These are phyloP conservation scores for Dryocosmus kuriphilus DNA, from an alignment of 2,888 invertebrate genomes.

Conservation along the genomic window DNA sequence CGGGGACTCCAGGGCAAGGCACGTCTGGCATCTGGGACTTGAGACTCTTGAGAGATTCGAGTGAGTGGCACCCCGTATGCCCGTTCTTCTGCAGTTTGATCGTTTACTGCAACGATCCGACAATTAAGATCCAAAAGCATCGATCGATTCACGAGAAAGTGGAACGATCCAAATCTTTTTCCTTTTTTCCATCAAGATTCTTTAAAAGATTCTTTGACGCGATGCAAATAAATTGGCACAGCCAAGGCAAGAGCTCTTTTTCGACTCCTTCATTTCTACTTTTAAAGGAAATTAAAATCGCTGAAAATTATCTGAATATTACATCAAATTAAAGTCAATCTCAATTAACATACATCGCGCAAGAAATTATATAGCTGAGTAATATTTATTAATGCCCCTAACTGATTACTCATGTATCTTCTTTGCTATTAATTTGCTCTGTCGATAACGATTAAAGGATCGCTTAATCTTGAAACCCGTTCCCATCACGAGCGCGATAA, in stretches of 20 bases:
- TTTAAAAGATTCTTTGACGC: not conserved
- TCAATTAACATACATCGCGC: not conserved
- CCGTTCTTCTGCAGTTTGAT: conserved; percentile 51
- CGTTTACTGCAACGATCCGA: conserved; percentile 45
- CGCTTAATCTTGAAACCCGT: conserved; percentile 25
- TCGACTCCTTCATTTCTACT: conserved; percentile 18
- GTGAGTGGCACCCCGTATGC: conserved; percentile 54
- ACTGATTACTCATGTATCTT: conserved; percentile 27
- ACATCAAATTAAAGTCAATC: not conserved
- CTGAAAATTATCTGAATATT: not conserved
- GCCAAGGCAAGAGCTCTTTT: conserved; percentile 36
- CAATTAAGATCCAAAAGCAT: conserved; percentile 48
- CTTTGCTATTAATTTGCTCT: conserved; percentile 25
- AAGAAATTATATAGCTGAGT: not conserved
- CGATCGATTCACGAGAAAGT: conserved; percentile 41
- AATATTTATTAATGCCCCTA: not conserved
- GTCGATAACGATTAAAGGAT: conserved; percentile 6
- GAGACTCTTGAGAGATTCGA: conserved; percentile 45
- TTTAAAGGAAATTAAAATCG: not conserved
- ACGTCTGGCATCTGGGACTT: conserved; percentile 61
- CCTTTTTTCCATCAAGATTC: not conserved
- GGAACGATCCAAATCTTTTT: conserved; percentile 38
- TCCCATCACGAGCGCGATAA: conserved; percentile 5
- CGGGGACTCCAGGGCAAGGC: conserved; percentile 59
- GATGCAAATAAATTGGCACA: conserved; percentile 28